Evolutionary conservation across 2,888 invertebrate species (phyloP), one percentile per base, ranked within the genome.

Genomic region (Laothoe populi): DNA sequence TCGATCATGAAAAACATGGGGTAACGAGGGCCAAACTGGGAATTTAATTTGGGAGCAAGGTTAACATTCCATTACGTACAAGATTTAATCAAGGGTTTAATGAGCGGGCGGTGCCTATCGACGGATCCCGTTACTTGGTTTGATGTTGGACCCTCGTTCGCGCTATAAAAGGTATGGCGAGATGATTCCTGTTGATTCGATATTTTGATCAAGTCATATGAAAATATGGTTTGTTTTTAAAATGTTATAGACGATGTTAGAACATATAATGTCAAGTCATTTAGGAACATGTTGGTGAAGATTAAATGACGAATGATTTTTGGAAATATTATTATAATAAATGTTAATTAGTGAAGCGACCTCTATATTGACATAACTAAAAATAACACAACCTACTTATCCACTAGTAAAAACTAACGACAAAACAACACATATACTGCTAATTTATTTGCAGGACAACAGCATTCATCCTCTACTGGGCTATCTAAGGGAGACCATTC

Each of bases 31-130:
- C 60, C 49, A 46, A 63, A 57, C 38, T 38, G 57, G 60, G 60
- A 60, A 63, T 63, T 63, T 63, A 63, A 63, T 63, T 63, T 63
- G 63, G 35, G 44, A 60, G 60, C 44, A 57, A 57, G 63, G 63
- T 57, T 59, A 45, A 53, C 59, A 57, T 63, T 60, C 63, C 63
- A 60, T 62, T 63, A 63, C 42, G 45, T 60, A 57, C 53, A 63
- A 63, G 60, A 63, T 63, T 63, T 63, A 63, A 63, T 63, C 63
- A 63, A 60, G 57, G 63, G 57, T 60, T 63, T 62, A 62, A 62
- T 62, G 62, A 62, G 58, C 23, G 58, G 46, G 57, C 57, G 53
- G 46, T 31, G 23, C 48, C 46, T 53, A 40, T 57, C 61, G 61
- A 19, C 26, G 10, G 58, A 48, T 46, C 57, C 57, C 62, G 62